Evolutionary conservation across 1,140 invertebrate species (phyloP).

Genomic region (Aphaenogaster rudis): DNA sequence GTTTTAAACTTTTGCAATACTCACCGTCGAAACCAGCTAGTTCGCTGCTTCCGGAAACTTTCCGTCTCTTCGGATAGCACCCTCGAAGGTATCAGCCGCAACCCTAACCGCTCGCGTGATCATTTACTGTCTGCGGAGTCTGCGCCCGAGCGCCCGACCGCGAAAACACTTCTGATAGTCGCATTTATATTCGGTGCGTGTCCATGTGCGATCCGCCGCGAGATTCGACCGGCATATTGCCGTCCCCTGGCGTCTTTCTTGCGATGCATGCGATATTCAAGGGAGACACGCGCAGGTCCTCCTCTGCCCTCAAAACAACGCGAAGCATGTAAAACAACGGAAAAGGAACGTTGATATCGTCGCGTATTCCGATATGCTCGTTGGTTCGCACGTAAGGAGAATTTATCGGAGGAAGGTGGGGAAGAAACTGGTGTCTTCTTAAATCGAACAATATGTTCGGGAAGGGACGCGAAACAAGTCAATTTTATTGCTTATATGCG

Average conservation of each 20-base stretch:
- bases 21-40: slow-evolving; percentile 19
- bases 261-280: slow-evolving; percentile 48
- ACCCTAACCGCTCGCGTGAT: slow-evolving; percentile 49
- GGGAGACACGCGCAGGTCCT: slow-evolving; percentile 21
- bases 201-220: slow-evolving; percentile 53
- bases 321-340: slow-evolving; percentile 75
- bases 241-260: slow-evolving; percentile 56
- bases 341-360: slow-evolving; percentile 59
- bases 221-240: slow-evolving; percentile 75
- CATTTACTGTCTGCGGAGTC: slow-evolving; percentile 66
- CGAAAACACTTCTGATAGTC: slow-evolving; percentile 78
- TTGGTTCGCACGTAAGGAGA: slow-evolving; percentile 58
- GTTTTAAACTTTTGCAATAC: slow-evolving; percentile 64
- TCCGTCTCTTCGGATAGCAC: slow-evolving; percentile 20
- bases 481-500: slow-evolving; percentile 43
- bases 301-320: slow-evolving; percentile 72
- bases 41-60: slow-evolving; percentile 36
- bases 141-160: slow-evolving; percentile 37
- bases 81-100: slow-evolving; percentile 24
- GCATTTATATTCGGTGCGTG: slow-evolving; percentile 82
- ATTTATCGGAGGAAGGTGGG: slow-evolving; percentile 65
- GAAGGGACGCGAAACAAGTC: slow-evolving; percentile 1
- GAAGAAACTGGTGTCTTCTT: background rate
- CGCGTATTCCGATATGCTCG: slow-evolving; percentile 65
- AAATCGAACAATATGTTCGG: slow-evolving; percentile 30